Base-by-base conservation (phyloP, 2,113 vertebrate genomes). In the Manacus vitellinus region DNA sequence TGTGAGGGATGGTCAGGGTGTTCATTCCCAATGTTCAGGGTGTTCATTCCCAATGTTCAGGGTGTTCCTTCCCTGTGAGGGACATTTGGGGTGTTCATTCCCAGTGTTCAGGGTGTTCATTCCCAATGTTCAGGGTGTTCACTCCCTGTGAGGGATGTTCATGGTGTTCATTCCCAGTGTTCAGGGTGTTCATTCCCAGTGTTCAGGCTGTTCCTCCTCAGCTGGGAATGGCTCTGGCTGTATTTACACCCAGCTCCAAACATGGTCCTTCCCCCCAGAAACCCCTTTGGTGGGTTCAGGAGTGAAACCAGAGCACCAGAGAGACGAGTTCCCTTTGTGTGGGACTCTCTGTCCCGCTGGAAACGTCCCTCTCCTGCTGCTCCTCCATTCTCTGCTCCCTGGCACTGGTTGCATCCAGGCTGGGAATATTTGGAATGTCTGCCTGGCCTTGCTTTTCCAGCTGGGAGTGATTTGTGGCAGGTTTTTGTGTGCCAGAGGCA, bases 361-460 rank as follows among this genome's bases (percentile, higher is more conserved):
- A 74, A 80, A 30, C 58, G 39, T 58, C 62, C 82, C 71, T 92
- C 65, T 94, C 88, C 90, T 79, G 92, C 96, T 85, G 84, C 49
- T 93, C 89, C 37, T 46, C 89, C 85, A 66, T 89, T 92, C 87
- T 76, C 78, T 86, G 89, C 85, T 88, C 0, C 61, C 90, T 94
- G 92, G 89, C 90, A 88, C 74, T 12, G 51, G 30, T 74, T 88
- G 59, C 78, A 80, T 71, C 92, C 88, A 92, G 91, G 88, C 92
- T 76, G 85, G 54, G 83, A 86, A 86, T 74, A 44, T 92, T 67
- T 19, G 2, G 85, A 84, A 89, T 54, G 72, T 19, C 81, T 93
- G 78, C 63, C 17, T 67, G 78, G 82, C 89, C 71, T 46, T 20
- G 78, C 8, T 44, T 83, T 80, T 83, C 17, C 90, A 94, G 88